These are phyloP conservation scores for Catamblyrhynchus diadema DNA, from an alignment of 2,797 vertebrate species.

Conservation along the genomic window DNA sequence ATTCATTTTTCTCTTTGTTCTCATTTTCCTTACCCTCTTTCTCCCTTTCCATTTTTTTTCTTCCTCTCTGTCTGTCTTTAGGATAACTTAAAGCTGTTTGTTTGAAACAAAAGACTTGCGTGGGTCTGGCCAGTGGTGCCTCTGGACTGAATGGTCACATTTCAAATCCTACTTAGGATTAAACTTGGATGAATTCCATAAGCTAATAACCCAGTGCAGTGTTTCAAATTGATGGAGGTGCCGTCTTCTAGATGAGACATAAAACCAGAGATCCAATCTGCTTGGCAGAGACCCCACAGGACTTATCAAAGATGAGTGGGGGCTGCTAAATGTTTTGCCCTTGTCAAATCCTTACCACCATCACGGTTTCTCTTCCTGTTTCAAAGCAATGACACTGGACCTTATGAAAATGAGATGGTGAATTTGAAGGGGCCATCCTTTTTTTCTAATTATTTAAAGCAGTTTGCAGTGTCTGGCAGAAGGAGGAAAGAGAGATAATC, in stretches of 20 bases:
- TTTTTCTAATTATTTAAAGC: constrained; percentile 67
- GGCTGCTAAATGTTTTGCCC: constrained; percentile 65
- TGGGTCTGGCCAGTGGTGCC: constrained; percentile 12
- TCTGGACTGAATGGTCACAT: constrained; percentile 36
- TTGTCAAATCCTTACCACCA: constrained; percentile 66
- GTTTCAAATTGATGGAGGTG: constrained; percentile 68
- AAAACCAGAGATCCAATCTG: constrained; percentile 65
- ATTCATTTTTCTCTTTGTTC: constrained; percentile 21
- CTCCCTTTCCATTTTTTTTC: not conserved
- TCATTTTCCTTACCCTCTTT: constrained; percentile 1
- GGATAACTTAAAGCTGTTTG: constrained; percentile 15
- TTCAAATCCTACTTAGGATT: constrained; percentile 61
- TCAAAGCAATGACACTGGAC: constrained; percentile 46
- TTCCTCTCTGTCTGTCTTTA: not conserved
- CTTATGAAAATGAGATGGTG: constrained; percentile 60
- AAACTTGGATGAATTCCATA: constrained; percentile 62
- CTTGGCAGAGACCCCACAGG: constrained; percentile 70
- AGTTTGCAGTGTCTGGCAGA: constrained; percentile 38
- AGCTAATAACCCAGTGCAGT: constrained; percentile 59
- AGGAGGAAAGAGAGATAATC: constrained; percentile 37
- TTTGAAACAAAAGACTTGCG: not conserved
- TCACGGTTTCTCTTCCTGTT: not conserved
- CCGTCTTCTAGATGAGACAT: constrained; percentile 64
- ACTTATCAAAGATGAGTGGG: constrained; percentile 69
- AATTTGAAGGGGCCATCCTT: constrained; percentile 51